A percentile compares a stretch with the other conserved stretches of the same genome.
These are phyloP conservation scores for Cercocebus atys DNA, from an alignment of 2,113 vertebrate species.

Conservation along the genomic window DNA sequence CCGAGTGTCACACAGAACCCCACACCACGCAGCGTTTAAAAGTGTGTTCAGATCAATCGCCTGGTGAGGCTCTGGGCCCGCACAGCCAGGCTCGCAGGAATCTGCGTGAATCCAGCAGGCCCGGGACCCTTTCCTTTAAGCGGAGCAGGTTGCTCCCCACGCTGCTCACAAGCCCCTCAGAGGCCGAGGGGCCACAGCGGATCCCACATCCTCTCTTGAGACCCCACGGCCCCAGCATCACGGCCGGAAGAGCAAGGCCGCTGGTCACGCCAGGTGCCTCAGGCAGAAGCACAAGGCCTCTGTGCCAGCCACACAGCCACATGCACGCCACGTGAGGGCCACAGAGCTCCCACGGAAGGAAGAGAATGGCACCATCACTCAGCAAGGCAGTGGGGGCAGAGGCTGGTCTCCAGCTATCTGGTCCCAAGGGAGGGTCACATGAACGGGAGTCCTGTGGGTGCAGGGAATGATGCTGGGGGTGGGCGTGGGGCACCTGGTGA, in stretches of 20 bases:
- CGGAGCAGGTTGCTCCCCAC: rapidly evolving
- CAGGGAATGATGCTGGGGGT: background rate
- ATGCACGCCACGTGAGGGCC: background rate
- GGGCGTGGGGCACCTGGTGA: too few species aligned
- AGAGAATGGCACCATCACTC: too few species aligned
- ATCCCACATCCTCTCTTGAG: background rate
- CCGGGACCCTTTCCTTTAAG: rapidly evolving
- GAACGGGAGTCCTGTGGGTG: background rate
- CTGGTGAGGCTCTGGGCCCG: background rate
- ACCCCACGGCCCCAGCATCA: background rate
- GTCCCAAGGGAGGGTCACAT: background rate
- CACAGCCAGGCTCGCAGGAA: background rate
- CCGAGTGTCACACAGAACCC: rapidly evolving
- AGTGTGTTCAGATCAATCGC: rapidly evolving
- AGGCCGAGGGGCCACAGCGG: background rate
- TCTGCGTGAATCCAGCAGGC: rapidly evolving
- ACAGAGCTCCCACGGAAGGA: background rate
- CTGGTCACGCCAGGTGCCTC: too few species aligned
- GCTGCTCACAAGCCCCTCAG: background rate
- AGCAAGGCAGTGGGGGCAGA: rapidly evolving
- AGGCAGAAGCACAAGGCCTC: background rate
- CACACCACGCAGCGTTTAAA: rapidly evolving
- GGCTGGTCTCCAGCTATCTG: background rate
- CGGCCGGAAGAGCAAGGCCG: background rate
- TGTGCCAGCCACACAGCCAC: background rate